Conservation (phyloP, 2,888 invertebrate genomes). For the Kuschelorhynchus macadamiae region DNA sequence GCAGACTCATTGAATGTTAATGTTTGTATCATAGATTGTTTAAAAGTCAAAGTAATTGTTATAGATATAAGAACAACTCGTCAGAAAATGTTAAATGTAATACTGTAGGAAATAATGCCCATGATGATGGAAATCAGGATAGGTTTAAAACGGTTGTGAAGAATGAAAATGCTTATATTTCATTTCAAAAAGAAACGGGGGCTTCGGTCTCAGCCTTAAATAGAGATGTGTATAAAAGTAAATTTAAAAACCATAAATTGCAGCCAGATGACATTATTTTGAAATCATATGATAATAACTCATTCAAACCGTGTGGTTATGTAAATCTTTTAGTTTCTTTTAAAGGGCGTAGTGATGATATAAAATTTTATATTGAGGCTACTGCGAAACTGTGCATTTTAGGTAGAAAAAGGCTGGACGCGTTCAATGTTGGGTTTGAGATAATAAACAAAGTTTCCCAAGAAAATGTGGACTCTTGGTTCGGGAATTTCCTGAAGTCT, state of each 20-base stretch:
- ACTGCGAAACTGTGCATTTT: conserved; percentile 16
- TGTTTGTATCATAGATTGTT: too few species aligned
- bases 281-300: conserved; percentile 2
- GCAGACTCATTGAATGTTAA: too few species aligned
- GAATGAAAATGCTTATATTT: too few species aligned
- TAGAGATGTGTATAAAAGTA: neutral
- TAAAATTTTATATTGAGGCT: conserved; percentile 21
- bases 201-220: neutral
- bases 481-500: conserved; percentile 7
- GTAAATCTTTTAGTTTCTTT: conserved; percentile 6
- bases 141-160: neutral
- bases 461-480: neutral
- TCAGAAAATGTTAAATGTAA: too few species aligned
- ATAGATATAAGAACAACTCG: too few species aligned
- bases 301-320: conserved; percentile 19
- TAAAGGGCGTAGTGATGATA: neutral
- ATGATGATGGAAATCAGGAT: neutral
- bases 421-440: conserved; percentile 12
- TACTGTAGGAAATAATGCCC: too few species aligned
- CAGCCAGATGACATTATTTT: neutral
- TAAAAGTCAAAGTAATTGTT: too few species aligned
- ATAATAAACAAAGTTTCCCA: conserved; percentile 3
- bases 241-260: neutral
- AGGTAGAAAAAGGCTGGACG: conserved; percentile 23
- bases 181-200: neutral